Evolutionary conservation across 2,113 vertebrate species (phyloP).

Genomic region (Cebus imitator): DNA sequence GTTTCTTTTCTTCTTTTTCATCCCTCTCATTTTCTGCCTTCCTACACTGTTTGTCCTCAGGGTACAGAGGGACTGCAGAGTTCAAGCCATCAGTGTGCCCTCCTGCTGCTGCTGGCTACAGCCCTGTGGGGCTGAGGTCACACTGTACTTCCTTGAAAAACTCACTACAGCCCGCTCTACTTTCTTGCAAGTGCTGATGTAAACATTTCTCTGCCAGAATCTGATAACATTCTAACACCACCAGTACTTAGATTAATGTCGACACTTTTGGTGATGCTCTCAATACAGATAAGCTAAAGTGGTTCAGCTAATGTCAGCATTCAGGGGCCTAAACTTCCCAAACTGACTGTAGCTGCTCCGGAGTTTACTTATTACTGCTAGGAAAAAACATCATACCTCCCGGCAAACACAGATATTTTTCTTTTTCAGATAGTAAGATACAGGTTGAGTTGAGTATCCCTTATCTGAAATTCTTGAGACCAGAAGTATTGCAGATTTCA

Average conservation of each 20-base stretch:
- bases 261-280: constrained; percentile 71
- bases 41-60: not conserved
- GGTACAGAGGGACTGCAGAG: not conserved
- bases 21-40: not conserved
- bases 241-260: constrained; percentile 76
- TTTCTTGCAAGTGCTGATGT: constrained; percentile 79
- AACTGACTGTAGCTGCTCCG: not conserved
- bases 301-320: constrained; percentile 48
- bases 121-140: not conserved
- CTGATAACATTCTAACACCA: constrained; percentile 65
- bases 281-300: constrained; percentile 64
- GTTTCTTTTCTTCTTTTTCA: not conserved
- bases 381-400: not conserved
- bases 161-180: constrained; percentile 66
- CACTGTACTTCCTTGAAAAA: constrained; percentile 73
- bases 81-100: not conserved
- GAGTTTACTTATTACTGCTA: not conserved
- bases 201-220: constrained; percentile 79
- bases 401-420: not conserved
- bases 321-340: constrained; percentile 40
- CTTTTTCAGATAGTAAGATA: not conserved
- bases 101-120: not conserved
- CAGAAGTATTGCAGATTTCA: not conserved
- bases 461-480: not conserved
- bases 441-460: not conserved